These are phyloP conservation scores for Corythornis madagascariensis DNA, from an alignment of 2,113 vertebrate species.

Conservation along the genomic window DNA sequence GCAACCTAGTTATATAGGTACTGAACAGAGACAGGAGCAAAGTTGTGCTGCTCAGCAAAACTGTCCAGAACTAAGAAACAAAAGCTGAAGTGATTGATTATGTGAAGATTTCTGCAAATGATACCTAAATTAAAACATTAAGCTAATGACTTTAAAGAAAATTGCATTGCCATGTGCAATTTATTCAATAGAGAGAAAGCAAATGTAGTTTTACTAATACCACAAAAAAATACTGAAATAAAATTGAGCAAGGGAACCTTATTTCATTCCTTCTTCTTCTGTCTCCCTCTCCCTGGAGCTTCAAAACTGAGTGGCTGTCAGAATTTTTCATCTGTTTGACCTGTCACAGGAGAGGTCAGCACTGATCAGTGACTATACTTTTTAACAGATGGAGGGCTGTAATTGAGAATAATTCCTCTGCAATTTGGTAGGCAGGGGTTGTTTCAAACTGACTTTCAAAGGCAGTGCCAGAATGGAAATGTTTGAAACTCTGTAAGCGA, in stretches of 20 bases:
- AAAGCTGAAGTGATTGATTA: slow-evolving; percentile 60
- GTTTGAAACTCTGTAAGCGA: slow-evolving; percentile 41
- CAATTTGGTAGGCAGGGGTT: slow-evolving; percentile 75
- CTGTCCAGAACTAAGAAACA: slow-evolving; percentile 18
- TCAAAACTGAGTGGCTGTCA: slow-evolving; percentile 69
- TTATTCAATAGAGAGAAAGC: slow-evolving; percentile 40
- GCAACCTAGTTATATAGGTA: not conserved
- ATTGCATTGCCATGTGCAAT: slow-evolving; percentile 65
- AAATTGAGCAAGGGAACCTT: slow-evolving; percentile 5
- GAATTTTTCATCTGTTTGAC: slow-evolving; percentile 76
- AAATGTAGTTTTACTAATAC: slow-evolving; percentile 40
- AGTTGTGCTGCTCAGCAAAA: slow-evolving; percentile 45
- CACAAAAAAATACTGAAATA: not conserved
- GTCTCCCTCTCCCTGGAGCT: slow-evolving; percentile 1
- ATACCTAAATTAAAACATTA: slow-evolving; percentile 74
- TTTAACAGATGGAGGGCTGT: slow-evolving; percentile 77
- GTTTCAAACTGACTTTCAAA: slow-evolving; percentile 70
- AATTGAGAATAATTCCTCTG: slow-evolving; percentile 83
- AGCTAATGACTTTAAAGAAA: slow-evolving; percentile 70
- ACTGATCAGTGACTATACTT: slow-evolving; percentile 73
- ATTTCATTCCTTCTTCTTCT: not conserved
- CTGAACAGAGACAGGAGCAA: not conserved
- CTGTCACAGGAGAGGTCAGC: slow-evolving; percentile 75
- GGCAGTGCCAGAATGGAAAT: slow-evolving; percentile 45
- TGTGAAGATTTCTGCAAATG: slow-evolving; percentile 60